Evolutionary conservation across 2,888 invertebrate genomes (phyloP).

Genomic region (Lithophane leautieri): DNA sequence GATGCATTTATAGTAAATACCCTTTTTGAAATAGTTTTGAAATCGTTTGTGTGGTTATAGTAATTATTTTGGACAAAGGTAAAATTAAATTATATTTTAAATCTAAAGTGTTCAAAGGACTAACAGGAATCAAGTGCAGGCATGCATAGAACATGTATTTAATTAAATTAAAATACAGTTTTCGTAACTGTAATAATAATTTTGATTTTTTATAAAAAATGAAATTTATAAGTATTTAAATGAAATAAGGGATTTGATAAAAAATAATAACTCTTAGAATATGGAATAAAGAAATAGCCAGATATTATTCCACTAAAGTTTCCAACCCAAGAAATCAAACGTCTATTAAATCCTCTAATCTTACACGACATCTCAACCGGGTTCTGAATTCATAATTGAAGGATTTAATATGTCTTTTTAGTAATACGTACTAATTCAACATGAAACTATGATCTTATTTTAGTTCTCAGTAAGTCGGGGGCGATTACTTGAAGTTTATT

Average conservation of each 20-base stretch:
- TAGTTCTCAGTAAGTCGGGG: background rate
- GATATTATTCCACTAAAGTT: background rate
- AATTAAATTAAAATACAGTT: background rate
- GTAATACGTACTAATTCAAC: constrained; percentile 16
- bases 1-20: background rate
- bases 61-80: constrained; percentile 10
- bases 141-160: background rate
- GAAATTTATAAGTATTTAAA: too few species aligned
- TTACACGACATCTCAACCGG: constrained; percentile 35
- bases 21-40: background rate
- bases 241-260: too few species aligned
- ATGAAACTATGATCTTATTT: constrained; percentile 25
- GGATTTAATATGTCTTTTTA: constrained; percentile 48
- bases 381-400: constrained; percentile 56
- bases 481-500: constrained; percentile 2
- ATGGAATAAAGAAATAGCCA: background rate
- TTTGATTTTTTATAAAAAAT: too few species aligned
- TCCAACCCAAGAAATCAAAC: constrained; percentile 17
- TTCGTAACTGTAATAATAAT: background rate
- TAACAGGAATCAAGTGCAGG: background rate
- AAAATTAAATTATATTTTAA: background rate
- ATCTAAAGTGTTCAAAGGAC: background rate
- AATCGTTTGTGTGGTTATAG: background rate
- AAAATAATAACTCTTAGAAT: background rate
- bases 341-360: constrained; percentile 37